These are phyloP conservation scores for Leptothorax acervorum DNA, from an alignment of 2,888 invertebrate species.

Conservation along the genomic window DNA sequence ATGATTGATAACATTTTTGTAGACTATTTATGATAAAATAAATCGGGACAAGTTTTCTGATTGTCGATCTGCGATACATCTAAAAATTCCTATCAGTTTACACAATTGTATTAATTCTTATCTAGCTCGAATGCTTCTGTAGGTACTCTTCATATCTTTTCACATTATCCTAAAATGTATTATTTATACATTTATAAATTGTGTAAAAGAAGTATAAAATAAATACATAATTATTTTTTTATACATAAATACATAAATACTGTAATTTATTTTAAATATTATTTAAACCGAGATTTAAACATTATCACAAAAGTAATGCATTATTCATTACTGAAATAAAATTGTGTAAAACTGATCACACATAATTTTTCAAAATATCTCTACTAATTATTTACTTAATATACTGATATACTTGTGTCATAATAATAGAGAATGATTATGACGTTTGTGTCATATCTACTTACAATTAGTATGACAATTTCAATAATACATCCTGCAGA, in stretches of 20 bases:
- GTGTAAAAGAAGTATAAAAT: not conserved
- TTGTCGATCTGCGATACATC: not conserved
- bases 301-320: not conserved
- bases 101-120: not conserved
- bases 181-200: not conserved
- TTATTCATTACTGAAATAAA: not conserved
- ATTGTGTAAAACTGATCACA: not conserved
- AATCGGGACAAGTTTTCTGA: not conserved
- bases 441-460: no score
- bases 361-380: not conserved
- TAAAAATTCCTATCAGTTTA: not conserved
- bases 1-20: constrained; percentile 11
- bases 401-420: no score
- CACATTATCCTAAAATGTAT: not conserved
- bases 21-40: not conserved
- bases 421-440: no score
- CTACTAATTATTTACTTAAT: no score
- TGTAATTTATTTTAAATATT: constrained; percentile 6
- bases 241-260: not conserved
- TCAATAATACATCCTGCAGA: not conserved
- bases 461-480: not conserved
- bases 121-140: not conserved
- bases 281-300: no score
- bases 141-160: not conserved
- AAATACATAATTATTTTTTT: not conserved